These are phyloP conservation scores for Neogale vison DNA, from an alignment of 2,113 vertebrate genomes.

Conservation along the genomic window DNA sequence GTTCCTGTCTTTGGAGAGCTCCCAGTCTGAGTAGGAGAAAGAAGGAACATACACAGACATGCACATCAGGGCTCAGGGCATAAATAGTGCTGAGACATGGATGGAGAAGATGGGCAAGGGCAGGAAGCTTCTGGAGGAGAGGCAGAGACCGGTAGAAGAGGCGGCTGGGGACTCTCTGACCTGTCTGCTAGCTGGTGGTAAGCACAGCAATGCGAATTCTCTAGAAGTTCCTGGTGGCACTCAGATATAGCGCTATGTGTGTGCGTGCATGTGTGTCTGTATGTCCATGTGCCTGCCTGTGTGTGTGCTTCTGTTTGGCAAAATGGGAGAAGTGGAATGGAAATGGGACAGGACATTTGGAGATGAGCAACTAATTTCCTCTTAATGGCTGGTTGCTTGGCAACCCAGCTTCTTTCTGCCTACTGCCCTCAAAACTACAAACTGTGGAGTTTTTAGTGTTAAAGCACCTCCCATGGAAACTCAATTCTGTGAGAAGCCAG, in stretches of 20 bases:
- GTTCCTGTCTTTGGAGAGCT: background rate
- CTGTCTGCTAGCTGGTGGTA: background rate
- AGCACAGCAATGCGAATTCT: background rate
- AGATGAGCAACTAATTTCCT: conserved; percentile 75
- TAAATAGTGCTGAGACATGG: background rate
- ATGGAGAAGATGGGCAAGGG: background rate
- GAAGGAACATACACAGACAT: rapidly evolving
- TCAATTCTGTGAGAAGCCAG: background rate
- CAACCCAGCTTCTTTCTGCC: conserved; percentile 72
- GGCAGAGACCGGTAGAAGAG: background rate
- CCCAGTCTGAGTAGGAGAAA: background rate
- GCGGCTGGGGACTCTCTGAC: background rate
- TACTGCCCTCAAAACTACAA: conserved; percentile 69
- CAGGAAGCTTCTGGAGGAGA: background rate
- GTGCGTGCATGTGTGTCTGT: background rate
- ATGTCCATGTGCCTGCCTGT: background rate
- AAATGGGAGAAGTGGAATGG: background rate
- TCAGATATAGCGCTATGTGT: background rate
- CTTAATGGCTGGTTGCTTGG: conserved; percentile 80
- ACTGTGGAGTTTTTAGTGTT: conserved; percentile 43
- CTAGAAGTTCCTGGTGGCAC: background rate
- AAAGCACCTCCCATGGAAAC: conserved; percentile 32
- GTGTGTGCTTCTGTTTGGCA: conserved; percentile 48
- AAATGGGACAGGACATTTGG: conserved; percentile 75
- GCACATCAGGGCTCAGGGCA: background rate